Evolutionary conservation across 2,888 invertebrate genomes (phyloP).

Genomic region (Heliconius aoede): DNA sequence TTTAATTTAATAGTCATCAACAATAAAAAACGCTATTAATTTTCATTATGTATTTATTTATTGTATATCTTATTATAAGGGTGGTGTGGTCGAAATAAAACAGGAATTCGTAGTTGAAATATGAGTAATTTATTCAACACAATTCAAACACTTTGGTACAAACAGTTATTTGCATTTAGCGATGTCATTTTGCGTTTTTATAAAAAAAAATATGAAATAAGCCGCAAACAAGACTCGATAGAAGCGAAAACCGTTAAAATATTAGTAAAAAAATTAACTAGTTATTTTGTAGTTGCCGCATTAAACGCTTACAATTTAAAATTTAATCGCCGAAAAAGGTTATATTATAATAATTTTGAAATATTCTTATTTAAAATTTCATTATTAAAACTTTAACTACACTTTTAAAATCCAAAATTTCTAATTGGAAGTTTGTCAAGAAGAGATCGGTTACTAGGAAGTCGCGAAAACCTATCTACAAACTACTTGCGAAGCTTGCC

Average conservation of each 20-base stretch:
- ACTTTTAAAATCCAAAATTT: constrained; percentile 67
- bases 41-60: constrained; percentile 56
- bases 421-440: constrained; percentile 77
- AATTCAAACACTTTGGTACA: constrained; percentile 85
- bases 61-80: constrained; percentile 36
- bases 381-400: constrained; percentile 66
- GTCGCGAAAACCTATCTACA: constrained; percentile 80
- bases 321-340: constrained; percentile 54
- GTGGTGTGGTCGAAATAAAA: constrained; percentile 60
- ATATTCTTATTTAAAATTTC: constrained; percentile 62
- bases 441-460: constrained; percentile 80
- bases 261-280: constrained; percentile 54
- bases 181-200: constrained; percentile 62
- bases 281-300: constrained; percentile 46
- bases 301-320: constrained; percentile 42
- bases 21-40: constrained; percentile 63
- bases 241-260: constrained; percentile 66
- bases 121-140: constrained; percentile 84
- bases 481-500: constrained; percentile 78
- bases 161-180: constrained; percentile 78
- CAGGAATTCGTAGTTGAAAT: constrained; percentile 69
- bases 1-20: constrained; percentile 57
- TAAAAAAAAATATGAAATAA: constrained; percentile 62
- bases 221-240: constrained; percentile 73
- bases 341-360: constrained; percentile 57